A percentile compares a stretch with the other conserved stretches of the same genome.
Evolutionary conservation across 2,113 vertebrate species (phyloP).

Genomic region (Monarcha castaneiventris): DNA sequence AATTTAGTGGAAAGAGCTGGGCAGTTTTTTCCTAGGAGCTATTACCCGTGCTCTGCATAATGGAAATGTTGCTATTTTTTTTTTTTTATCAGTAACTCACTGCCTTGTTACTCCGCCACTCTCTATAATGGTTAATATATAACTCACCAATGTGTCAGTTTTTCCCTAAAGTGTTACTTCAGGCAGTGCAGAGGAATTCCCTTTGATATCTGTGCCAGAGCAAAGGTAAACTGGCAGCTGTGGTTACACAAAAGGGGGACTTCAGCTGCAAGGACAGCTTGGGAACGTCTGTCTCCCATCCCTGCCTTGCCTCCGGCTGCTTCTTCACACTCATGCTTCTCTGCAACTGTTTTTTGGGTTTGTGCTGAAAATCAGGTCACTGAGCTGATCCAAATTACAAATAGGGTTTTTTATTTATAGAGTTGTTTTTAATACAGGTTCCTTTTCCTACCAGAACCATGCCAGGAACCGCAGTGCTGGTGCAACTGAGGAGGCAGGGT

Average conservation of each 20-base stretch:
- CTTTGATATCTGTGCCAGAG: not conserved
- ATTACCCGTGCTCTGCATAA: not conserved
- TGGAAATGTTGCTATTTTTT: not conserved
- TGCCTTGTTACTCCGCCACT: not conserved
- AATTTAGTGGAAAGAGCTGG: not conserved
- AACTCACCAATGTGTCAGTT: not conserved
- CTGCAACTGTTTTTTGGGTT: not conserved
- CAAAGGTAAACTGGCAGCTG: not conserved
- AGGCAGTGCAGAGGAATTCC: not conserved
- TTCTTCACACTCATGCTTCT: not conserved
- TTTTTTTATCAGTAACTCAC: not conserved
- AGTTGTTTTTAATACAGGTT: not conserved
- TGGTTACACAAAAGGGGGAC: not conserved
- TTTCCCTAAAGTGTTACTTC: conserved; percentile 4
- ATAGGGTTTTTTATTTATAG: not conserved
- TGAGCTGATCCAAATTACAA: not conserved
- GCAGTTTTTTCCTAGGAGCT: not conserved
- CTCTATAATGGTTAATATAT: not conserved
- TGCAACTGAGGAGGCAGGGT: not conserved
- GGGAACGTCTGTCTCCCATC: not conserved
- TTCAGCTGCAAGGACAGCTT: not conserved
- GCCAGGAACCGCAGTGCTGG: not conserved
- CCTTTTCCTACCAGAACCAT: not conserved
- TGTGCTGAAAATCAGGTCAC: not conserved
- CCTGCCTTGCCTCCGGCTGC: not conserved